A percentile compares a stretch with the other conserved stretches of the same genome.
phyloP scores from a whole-genome alignment of 2,888 invertebrate species.

The Fragum fragum region DNA sequence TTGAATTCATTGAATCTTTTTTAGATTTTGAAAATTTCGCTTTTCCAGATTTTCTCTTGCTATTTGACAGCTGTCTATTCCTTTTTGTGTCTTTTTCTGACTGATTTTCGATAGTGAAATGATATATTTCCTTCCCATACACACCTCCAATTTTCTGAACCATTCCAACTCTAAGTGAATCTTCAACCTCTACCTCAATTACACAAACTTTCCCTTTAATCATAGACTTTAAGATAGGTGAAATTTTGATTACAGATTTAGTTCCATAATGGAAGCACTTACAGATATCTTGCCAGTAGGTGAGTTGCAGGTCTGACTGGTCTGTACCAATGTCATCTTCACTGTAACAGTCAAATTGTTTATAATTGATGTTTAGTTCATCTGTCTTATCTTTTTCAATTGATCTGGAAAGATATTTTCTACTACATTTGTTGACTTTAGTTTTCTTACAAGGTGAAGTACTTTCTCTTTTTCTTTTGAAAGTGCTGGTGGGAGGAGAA shows the following conservation, averaged over 20 bases:
- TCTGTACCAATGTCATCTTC: too few species aligned
- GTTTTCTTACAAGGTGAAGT: too few species aligned
- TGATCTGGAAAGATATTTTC: too few species aligned
- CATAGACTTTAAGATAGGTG: conserved; percentile 17
- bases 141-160: background rate
- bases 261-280: conserved; percentile 11
- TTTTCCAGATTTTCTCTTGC: too few species aligned
- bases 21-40: too few species aligned
- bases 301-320: background rate
- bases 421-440: too few species aligned
- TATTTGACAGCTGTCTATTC: background rate
- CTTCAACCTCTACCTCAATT: conserved; percentile 34
- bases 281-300: conserved; percentile 7
- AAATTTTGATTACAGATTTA: conserved; percentile 25
- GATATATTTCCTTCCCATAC: conserved; percentile 8
- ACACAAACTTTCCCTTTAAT: conserved; percentile 3
- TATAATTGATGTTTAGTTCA: too few species aligned
- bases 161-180: conserved; percentile 11
- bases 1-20: too few species aligned
- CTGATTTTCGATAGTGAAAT: conserved; percentile 4
- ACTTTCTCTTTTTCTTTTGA: too few species aligned
- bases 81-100: background rate
- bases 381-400: too few species aligned
- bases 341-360: too few species aligned
- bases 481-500: too few species aligned